These are phyloP conservation scores for Rhinolophus ferrumequinum DNA, from an alignment of 2,113 vertebrate genomes.

Conservation along the genomic window DNA sequence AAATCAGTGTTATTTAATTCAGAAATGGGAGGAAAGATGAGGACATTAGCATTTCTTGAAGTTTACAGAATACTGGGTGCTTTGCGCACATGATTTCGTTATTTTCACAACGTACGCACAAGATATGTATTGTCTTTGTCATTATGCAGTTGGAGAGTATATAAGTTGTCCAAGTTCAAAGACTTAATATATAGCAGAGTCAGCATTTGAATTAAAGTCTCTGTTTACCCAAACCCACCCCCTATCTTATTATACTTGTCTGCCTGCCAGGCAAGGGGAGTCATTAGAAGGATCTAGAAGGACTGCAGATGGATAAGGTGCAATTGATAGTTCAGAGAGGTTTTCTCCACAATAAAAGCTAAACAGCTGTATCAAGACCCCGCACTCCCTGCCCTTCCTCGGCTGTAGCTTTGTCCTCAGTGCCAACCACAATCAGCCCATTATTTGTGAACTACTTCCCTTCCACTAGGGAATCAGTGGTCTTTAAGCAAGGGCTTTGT, in stretches of 20 bases:
- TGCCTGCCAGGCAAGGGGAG: background rate
- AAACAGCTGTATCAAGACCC: background rate
- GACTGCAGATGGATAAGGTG: background rate
- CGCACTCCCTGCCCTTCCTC: background rate
- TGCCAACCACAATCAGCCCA: background rate
- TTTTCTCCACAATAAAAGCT: background rate
- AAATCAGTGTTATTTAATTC: background rate
- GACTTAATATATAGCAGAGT: background rate
- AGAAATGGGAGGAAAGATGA: background rate
- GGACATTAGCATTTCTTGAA: background rate
- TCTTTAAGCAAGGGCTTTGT: background rate
- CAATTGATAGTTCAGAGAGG: background rate
- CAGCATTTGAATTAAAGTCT: background rate
- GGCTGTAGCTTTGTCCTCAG: background rate
- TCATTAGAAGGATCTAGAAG: background rate
- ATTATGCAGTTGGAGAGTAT: background rate
- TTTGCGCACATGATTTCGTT: background rate
- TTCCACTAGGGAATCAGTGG: background rate
- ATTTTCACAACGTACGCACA: background rate
- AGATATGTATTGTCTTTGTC: background rate
- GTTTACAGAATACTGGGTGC: background rate
- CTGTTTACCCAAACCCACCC: background rate
- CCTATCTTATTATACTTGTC: background rate
- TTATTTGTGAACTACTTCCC: background rate
- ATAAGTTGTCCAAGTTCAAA: background rate